Percentiles rank a stretch among this genome's conserved stretches.
phyloP scores from a whole-genome alignment of 1,140 invertebrate genomes.

The Drosophila biarmipes region DNA sequence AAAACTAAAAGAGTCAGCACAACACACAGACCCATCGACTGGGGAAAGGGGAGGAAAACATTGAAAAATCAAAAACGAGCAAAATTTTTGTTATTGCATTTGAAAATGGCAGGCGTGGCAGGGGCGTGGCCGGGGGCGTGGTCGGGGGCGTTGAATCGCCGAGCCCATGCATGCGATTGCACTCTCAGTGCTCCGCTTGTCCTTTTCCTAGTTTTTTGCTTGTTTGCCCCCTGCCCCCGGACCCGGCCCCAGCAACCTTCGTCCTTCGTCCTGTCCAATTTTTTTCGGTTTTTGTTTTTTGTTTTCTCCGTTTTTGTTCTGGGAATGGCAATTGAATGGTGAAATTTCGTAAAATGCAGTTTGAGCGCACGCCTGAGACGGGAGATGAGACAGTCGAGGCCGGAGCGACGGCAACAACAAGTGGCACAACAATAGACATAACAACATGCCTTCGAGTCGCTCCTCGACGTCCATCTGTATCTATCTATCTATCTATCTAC shows the following conservation, averaged over 20 bases:
- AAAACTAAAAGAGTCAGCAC: constrained; percentile 81
- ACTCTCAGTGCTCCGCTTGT: constrained; percentile 46
- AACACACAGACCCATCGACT: constrained; percentile 11
- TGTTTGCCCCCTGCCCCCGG: constrained; percentile 21
- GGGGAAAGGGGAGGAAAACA: constrained; percentile 14
- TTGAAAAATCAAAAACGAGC: constrained; percentile 69
- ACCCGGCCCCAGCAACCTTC: constrained; percentile 8
- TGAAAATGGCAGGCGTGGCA: constrained; percentile 75
- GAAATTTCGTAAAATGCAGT: constrained; percentile 79
- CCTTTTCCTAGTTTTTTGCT: constrained; percentile 38
- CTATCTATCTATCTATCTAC: constrained; percentile 1
- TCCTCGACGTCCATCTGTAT: not conserved
- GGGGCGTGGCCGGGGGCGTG: constrained; percentile 54
- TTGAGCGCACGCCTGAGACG: constrained; percentile 72
- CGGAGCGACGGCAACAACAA: constrained; percentile 24
- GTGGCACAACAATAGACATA: constrained; percentile 56
- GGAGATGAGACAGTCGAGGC: constrained; percentile 49
- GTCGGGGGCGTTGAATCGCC: constrained; percentile 47
- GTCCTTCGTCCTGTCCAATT: constrained; percentile 16
- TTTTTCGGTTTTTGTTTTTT: constrained; percentile 32
- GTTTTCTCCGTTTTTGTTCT: constrained; percentile 30
- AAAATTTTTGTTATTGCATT: constrained; percentile 81
- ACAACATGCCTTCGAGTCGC: constrained; percentile 64
- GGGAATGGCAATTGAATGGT: constrained; percentile 75
- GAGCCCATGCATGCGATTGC: constrained; percentile 73